Evolutionary conservation across 2,888 invertebrate species (phyloP).

Genomic region (Carpatolechia fugitivella): DNA sequence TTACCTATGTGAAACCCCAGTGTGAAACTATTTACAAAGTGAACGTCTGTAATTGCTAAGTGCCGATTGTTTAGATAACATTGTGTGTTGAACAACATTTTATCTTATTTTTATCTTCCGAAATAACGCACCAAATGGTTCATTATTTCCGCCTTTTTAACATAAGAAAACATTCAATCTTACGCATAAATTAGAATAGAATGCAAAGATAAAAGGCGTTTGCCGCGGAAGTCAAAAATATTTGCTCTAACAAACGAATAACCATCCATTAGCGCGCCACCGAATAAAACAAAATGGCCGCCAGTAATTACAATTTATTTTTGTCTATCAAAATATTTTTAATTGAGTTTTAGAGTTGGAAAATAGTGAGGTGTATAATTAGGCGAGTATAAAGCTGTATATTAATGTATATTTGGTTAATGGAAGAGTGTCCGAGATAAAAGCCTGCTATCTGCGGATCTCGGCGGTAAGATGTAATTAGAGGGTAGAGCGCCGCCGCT

Average conservation of each 20-base stretch:
- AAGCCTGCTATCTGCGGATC: slow-evolving; percentile 73
- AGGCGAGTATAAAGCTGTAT: slow-evolving; percentile 69
- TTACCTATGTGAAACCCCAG: not conserved
- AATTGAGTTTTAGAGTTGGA: slow-evolving; percentile 68
- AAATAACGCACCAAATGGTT: slow-evolving; percentile 33
- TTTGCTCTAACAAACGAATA: slow-evolving; percentile 48
- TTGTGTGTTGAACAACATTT: not conserved
- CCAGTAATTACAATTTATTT: slow-evolving; percentile 61
- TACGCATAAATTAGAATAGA: slow-evolving; percentile 52
- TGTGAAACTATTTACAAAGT: not conserved
- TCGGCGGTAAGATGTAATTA: slow-evolving; percentile 51
- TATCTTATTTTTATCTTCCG: slow-evolving; percentile 20
- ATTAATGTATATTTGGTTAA: slow-evolving; percentile 79
- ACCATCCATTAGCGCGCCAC: slow-evolving; percentile 54
- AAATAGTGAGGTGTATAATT: slow-evolving; percentile 72
- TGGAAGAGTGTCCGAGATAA: slow-evolving; percentile 75
- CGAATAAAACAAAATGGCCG: slow-evolving; percentile 53
- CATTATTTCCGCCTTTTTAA: slow-evolving; percentile 42
- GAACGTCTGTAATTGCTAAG: not conserved
- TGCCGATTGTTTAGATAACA: slow-evolving; percentile 9
- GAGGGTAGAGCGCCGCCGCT: slow-evolving; percentile 45
- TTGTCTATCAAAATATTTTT: slow-evolving; percentile 78
- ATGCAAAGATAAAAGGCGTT: slow-evolving; percentile 42
- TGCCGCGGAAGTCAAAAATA: slow-evolving; percentile 56
- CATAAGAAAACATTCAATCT: slow-evolving; percentile 38